A percentile compares a stretch with the other conserved stretches of the same genome.
Conservation (phyloP, 2,797 vertebrate species). For the Pangasius larnaudii region DNA sequence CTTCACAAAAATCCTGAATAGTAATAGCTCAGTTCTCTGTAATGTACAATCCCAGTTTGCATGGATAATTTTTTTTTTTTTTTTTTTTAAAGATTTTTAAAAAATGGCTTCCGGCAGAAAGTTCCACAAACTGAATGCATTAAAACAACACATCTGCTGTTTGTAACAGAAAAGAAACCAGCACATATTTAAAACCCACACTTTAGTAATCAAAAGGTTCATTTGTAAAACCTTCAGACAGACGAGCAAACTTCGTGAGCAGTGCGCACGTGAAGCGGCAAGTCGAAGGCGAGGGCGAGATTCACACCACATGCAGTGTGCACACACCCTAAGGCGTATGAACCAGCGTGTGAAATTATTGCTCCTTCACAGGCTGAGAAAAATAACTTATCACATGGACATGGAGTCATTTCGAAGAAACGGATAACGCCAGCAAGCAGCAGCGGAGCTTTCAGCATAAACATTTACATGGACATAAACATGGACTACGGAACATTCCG, state of each 20-base stretch:
- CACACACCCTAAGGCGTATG: background rate
- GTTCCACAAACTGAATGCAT: background rate
- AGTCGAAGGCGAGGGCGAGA: background rate
- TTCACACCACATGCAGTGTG: background rate
- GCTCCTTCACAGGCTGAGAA: background rate
- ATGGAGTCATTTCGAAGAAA: background rate
- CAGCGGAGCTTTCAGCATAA: background rate
- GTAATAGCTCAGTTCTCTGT: background rate
- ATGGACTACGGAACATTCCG: background rate
- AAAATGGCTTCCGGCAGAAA: background rate
- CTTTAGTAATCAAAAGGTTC: background rate
- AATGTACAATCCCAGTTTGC: background rate
- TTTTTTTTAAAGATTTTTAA: background rate
- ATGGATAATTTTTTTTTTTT: too few relatives aligned
- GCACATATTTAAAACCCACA: background rate
- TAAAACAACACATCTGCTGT: background rate
- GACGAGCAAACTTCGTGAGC: background rate
- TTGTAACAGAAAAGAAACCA: background rate
- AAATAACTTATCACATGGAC: constrained; percentile 8
- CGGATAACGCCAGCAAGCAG: background rate
- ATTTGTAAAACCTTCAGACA: background rate
- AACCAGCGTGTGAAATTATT: constrained; percentile 2
- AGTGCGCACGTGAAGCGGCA: background rate
- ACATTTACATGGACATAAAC: background rate
- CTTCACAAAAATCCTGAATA: constrained; percentile 10